Percentiles rank a stretch among this genome's conserved stretches.
Conservation (phyloP, 2,113 vertebrate genomes). For the Tiliqua scincoides region DNA sequence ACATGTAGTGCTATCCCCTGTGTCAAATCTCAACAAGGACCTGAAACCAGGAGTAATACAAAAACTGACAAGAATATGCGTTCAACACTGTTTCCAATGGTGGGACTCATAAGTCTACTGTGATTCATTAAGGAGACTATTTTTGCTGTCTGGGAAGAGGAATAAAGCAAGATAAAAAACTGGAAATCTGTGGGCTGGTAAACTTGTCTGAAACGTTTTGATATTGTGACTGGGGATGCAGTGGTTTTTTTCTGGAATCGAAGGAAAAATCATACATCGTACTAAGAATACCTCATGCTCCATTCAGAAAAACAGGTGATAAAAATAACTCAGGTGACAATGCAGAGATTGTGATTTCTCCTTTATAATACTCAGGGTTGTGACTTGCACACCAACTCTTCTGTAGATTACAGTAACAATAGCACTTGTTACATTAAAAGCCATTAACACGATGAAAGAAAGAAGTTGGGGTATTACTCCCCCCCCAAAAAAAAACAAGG, state of each 20-base stretch:
- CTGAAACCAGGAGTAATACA: too few species aligned
- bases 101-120: too few species aligned
- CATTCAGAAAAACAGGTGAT: slow-evolving; percentile 51
- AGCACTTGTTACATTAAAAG: slow-evolving; percentile 50
- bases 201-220: slow-evolving; percentile 58
- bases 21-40: too few species aligned
- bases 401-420: slow-evolving; percentile 28
- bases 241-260: slow-evolving; percentile 52
- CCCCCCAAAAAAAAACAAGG: slow-evolving; percentile 52
- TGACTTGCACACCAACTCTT: not conserved
- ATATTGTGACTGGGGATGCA: slow-evolving; percentile 61
- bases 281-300: slow-evolving; percentile 46
- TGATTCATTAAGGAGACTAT: too few species aligned
- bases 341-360: not conserved
- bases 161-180: slow-evolving; percentile 46
- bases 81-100: too few species aligned
- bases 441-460: slow-evolving; percentile 59
- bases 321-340: slow-evolving; percentile 58
- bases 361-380: not conserved
- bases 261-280: slow-evolving; percentile 36
- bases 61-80: too few species aligned
- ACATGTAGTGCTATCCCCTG: too few species aligned
- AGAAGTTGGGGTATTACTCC: slow-evolving; percentile 66
- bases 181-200: slow-evolving; percentile 52
- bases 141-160: too few species aligned